Percentiles rank a stretch among this genome's conserved stretches.
Conservation (phyloP, 2,888 invertebrate species). For the Melinaea marsaeus region DNA sequence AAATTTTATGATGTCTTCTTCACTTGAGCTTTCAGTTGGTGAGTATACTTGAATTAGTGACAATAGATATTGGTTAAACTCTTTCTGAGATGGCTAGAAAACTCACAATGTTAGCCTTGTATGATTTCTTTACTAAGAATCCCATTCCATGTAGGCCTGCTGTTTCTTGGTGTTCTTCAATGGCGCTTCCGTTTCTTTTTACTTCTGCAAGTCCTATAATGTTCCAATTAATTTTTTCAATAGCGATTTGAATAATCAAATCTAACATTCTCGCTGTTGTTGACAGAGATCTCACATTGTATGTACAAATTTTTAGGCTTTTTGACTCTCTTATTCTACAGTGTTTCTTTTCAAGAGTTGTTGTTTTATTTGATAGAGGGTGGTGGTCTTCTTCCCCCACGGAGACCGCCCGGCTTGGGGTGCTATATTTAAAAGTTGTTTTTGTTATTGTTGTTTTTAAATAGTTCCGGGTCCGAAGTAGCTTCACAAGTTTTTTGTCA, state of each 20-base stretch:
- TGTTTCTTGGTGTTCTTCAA: conserved; percentile 13
- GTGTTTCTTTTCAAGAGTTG: conserved; percentile 8
- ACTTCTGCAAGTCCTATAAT: conserved; percentile 12
- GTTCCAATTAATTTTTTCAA: conserved; percentile 6
- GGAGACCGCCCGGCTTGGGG: conserved; percentile 5
- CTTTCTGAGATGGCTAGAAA: conserved; percentile 16
- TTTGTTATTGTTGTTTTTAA: conserved; percentile 16
- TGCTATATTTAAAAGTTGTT: conserved; percentile 13
- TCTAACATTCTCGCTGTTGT: conserved; percentile 11
- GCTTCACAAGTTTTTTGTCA: conserved; percentile 15
- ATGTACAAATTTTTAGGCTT: conserved; percentile 15
- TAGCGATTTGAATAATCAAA: conserved; percentile 1
- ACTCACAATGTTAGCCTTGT: conserved; percentile 9
- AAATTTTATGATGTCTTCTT: conserved; percentile 19
- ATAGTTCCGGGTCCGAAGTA: conserved; percentile 10
- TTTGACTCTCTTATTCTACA: conserved; percentile 6
- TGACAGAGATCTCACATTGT: conserved; percentile 14
- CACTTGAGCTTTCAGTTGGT: conserved; percentile 20
- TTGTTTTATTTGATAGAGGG: no score
- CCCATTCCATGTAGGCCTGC: conserved; percentile 12
- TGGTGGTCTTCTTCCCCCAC: conserved; percentile 10
- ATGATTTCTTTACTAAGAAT: conserved; percentile 10
- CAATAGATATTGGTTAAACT: conserved; percentile 6
- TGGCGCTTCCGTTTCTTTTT: conserved; percentile 7
- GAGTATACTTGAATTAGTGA: conserved; percentile 22